These are phyloP conservation scores for Parnassius apollo DNA, from an alignment of 2,888 invertebrate species.

Conservation along the genomic window DNA sequence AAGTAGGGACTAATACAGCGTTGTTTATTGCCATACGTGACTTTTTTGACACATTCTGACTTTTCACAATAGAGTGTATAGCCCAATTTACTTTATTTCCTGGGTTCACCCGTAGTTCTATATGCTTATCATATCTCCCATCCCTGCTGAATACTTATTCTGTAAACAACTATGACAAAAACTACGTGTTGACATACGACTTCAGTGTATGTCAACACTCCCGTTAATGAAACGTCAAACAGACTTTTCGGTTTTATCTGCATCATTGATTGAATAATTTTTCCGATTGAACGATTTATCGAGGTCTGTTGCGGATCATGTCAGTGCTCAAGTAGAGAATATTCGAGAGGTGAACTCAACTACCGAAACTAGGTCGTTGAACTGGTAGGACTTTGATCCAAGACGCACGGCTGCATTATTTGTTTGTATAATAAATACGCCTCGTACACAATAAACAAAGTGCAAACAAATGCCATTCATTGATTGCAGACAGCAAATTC, in stretches of 20 bases:
- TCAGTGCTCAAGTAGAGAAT: slow-evolving; percentile 5
- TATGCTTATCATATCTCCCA: no score
- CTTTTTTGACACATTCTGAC: no score
- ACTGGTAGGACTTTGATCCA: slow-evolving; percentile 10
- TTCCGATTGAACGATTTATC: slow-evolving; percentile 10
- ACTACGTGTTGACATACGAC: no score
- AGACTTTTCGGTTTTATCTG: neutral
- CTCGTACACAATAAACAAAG: neutral
- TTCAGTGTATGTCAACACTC: no score
- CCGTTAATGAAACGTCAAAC: neutral
- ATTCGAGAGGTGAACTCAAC: slow-evolving; percentile 8
- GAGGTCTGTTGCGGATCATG: neutral
- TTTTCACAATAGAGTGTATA: no score
- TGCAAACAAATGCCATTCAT: slow-evolving; percentile 5
- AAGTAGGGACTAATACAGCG: no score
- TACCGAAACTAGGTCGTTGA: slow-evolving; percentile 13
- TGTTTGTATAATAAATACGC: slow-evolving; percentile 16
- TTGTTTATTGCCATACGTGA: no score
- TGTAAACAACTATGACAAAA: no score
- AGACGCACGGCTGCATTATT: slow-evolving; percentile 3
- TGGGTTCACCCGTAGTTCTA: no score
- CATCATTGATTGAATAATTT: slow-evolving; percentile 1
- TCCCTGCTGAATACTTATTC: no score
- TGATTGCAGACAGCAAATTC: neutral
- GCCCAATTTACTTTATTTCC: no score